phyloP scores from a whole-genome alignment of 2,113 vertebrate species.

The Vombatus ursinus region DNA sequence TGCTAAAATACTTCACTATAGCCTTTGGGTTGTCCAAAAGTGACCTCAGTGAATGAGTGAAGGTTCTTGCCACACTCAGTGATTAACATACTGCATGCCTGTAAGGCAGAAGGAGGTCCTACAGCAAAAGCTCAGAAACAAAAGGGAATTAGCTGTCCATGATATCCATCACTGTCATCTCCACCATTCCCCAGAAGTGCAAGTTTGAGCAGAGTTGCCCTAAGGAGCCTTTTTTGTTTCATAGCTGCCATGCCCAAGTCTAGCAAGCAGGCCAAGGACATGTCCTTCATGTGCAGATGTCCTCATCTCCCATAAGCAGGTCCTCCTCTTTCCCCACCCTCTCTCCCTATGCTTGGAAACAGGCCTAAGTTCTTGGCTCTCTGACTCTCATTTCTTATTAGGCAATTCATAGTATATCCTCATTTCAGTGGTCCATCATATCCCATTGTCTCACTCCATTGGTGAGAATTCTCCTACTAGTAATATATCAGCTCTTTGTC shows the following conservation, averaged over 20 bases:
- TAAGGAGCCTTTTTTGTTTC: neutral
- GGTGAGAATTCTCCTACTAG: neutral
- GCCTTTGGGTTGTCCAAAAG: neutral
- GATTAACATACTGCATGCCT: neutral
- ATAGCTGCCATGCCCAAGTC: constrained; percentile 87
- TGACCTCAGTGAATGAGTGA: neutral
- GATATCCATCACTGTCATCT: neutral
- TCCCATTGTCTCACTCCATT: neutral
- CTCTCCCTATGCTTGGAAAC: neutral
- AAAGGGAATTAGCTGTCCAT: neutral
- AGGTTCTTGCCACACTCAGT: neutral
- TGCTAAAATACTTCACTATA: neutral
- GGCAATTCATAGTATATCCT: neutral
- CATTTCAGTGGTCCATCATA: neutral
- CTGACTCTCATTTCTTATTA: neutral
- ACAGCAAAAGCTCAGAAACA: neutral
- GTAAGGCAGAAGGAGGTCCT: neutral
- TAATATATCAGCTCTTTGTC: too few relatives aligned
- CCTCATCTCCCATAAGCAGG: constrained; percentile 98
- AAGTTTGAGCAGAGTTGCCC: neutral
- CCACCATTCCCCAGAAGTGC: neutral
- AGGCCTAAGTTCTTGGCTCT: neutral
- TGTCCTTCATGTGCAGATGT: constrained; percentile 97
- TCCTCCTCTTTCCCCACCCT: constrained; percentile 81
- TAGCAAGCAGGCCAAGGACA: constrained; percentile 98